Conservation (phyloP, 2,113 vertebrate species). For the Colinus virginianus region DNA sequence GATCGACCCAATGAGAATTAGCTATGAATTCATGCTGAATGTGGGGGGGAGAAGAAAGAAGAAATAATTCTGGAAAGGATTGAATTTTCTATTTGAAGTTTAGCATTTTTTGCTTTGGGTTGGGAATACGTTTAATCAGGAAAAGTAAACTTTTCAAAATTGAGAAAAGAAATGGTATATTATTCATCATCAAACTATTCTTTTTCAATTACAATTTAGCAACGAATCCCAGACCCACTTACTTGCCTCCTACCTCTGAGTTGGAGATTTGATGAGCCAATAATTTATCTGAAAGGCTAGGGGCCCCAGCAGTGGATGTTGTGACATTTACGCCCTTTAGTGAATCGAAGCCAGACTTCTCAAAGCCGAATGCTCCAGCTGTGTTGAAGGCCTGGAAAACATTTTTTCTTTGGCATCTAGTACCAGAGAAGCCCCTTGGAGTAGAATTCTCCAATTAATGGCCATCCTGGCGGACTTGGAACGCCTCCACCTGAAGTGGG, state of each 20-base stretch:
- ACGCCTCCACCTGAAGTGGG: background rate
- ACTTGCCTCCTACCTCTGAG: background rate
- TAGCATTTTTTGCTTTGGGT: background rate
- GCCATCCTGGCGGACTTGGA: background rate
- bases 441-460: background rate
- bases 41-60: background rate
- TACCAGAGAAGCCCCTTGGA: background rate
- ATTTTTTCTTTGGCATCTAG: constrained; percentile 35
- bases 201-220: background rate
- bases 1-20: background rate
- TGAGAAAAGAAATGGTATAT: background rate
- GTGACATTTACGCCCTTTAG: background rate
- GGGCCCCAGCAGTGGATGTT: background rate
- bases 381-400: constrained; percentile 34
- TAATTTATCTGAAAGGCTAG: constrained; percentile 1
- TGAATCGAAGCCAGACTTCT: constrained; percentile 27
- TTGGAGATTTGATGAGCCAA: background rate
- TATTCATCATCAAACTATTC: background rate
- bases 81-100: background rate
- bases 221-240: background rate
- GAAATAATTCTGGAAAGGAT: background rate
- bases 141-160: background rate
- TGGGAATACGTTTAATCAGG: background rate
- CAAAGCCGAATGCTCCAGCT: constrained; percentile 12
- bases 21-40: background rate